These are phyloP conservation scores for Tribolium castaneum DNA, from an alignment of 1,140 invertebrate genomes.

Conservation along the genomic window DNA sequence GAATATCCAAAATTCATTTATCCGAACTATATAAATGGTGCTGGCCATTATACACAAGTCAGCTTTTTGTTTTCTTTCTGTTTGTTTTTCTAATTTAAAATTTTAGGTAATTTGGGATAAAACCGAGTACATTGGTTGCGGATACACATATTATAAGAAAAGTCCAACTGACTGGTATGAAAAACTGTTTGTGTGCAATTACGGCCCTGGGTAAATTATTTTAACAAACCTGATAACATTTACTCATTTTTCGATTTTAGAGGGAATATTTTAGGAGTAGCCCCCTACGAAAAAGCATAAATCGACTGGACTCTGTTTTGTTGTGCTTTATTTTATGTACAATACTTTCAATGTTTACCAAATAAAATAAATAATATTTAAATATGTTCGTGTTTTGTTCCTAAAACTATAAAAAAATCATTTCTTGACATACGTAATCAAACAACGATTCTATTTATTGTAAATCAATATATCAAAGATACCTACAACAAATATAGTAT, in stretches of 20 bases:
- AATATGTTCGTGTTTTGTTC: background rate
- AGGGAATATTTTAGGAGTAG: background rate
- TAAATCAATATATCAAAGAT: too few species aligned
- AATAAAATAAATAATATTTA: background rate
- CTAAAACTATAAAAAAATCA: too few species aligned
- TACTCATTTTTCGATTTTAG: background rate
- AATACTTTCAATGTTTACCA: too few species aligned
- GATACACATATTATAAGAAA: background rate
- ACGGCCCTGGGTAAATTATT: background rate
- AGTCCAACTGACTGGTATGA: background rate
- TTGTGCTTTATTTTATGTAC: too few species aligned
- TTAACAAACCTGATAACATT: background rate
- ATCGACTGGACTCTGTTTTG: too few species aligned
- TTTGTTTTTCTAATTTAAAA: background rate
- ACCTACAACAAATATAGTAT: too few species aligned
- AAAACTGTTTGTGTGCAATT: background rate
- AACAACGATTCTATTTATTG: too few species aligned
- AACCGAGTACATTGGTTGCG: background rate
- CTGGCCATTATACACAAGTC: background rate
- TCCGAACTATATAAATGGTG: slow-evolving; percentile 7
- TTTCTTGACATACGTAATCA: too few species aligned
- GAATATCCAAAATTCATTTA: slow-evolving; percentile 33
- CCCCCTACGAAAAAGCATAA: background rate
- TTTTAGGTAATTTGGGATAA: background rate
- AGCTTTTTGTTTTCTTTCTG: background rate